Evolutionary conservation across 2,888 invertebrate species (phyloP).

Genomic region (Hirtodrosophila cameraria): DNA sequence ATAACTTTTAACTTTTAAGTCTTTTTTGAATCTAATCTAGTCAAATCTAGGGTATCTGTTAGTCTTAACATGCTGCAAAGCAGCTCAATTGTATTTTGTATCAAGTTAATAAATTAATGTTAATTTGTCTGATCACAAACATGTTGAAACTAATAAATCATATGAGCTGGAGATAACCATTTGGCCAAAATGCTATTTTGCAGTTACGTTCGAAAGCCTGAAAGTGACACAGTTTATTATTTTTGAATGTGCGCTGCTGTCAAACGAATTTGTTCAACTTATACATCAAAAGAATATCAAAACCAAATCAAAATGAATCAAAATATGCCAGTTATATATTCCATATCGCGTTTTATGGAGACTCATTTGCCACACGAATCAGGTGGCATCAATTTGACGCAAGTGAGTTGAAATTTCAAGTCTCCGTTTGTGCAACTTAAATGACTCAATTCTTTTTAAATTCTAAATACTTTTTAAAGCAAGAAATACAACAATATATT

Average conservation of each 20-base stretch:
- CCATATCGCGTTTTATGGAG: slow-evolving; percentile 79
- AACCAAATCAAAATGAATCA: slow-evolving; percentile 69
- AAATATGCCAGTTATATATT: slow-evolving; percentile 65
- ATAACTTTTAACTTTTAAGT: no score
- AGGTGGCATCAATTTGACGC: slow-evolving; percentile 21
- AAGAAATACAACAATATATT: no score
- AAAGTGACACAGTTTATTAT: slow-evolving; percentile 36
- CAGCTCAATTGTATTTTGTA: neutral
- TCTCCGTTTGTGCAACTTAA: slow-evolving; percentile 1
- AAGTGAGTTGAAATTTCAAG: slow-evolving; percentile 50
- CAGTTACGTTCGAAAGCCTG: slow-evolving; percentile 32
- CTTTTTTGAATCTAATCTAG: no score
- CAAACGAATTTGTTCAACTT: slow-evolving; percentile 21
- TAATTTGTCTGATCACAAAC: slow-evolving; percentile 67
- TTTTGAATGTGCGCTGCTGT: slow-evolving; percentile 29
- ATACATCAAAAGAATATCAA: slow-evolving; percentile 34
- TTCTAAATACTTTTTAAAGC: neutral
- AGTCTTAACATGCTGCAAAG: neutral
- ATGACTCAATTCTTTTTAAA: slow-evolving; percentile 14
- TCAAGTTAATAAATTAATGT: slow-evolving; percentile 59
- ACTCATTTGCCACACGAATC: slow-evolving; percentile 42
- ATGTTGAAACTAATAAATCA: slow-evolving; percentile 48
- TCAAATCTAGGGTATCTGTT: slow-evolving; percentile 7
- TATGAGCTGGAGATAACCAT: slow-evolving; percentile 23
- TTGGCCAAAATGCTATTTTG: slow-evolving; percentile 16